Evolutionary conservation across 2,888 invertebrate genomes (phyloP).

Genomic region (Petrophora chlorosata): DNA sequence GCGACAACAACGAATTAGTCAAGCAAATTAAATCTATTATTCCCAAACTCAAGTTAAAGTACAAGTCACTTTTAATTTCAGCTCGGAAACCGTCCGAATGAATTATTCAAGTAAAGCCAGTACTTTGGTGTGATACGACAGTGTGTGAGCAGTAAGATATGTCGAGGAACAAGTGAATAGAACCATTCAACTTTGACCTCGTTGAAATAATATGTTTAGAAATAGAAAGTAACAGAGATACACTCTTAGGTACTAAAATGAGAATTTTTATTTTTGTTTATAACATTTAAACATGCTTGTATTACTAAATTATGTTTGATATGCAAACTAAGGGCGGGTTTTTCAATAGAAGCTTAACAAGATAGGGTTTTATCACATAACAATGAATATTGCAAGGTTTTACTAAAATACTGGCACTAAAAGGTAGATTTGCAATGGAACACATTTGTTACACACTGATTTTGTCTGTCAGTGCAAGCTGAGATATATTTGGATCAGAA

Average conservation of each 20-base stretch:
- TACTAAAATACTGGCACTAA: not conserved
- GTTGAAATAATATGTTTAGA: too few species aligned
- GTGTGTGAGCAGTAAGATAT: not conserved
- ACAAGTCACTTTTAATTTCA: conserved; percentile 45
- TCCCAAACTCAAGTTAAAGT: conserved; percentile 31
- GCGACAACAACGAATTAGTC: conserved; percentile 25
- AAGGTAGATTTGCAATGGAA: not conserved
- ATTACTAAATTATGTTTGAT: too few species aligned
- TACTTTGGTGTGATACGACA: conserved; percentile 22
- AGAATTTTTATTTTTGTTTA: too few species aligned
- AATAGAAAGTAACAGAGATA: too few species aligned
- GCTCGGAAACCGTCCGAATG: conserved; percentile 43
- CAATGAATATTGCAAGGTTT: too few species aligned
- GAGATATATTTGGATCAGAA: too few species aligned
- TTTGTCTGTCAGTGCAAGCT: too few species aligned
- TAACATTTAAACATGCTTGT: too few species aligned
- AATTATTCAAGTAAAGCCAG: conserved; percentile 45
- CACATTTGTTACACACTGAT: not conserved
- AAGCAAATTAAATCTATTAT: conserved; percentile 40
- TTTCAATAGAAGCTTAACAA: too few species aligned
- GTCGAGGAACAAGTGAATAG: not conserved
- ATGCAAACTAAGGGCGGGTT: too few species aligned
- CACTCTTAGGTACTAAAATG: too few species aligned
- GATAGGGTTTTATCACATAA: too few species aligned
- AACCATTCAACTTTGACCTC: not conserved